Percentiles rank a stretch among this genome's conserved stretches.
phyloP scores from a whole-genome alignment of 2,113 vertebrate genomes.

The Balaenoptera acutorostrata region DNA sequence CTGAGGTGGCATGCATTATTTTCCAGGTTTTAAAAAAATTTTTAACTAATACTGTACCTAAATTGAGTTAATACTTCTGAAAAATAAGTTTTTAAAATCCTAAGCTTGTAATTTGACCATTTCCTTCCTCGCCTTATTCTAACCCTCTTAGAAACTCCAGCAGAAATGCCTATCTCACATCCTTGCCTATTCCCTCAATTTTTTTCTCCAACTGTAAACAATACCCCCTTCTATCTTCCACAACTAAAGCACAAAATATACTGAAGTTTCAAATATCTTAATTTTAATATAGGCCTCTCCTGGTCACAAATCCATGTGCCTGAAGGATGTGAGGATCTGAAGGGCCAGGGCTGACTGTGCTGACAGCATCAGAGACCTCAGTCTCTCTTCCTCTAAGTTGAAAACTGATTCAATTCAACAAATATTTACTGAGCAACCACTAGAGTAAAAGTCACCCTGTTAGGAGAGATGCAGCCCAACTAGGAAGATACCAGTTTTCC shows the following conservation, averaged over 20 bases:
- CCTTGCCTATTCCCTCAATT: neutral
- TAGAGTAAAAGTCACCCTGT: neutral
- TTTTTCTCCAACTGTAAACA: neutral
- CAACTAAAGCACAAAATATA: neutral
- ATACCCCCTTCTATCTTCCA: neutral
- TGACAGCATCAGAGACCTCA: neutral
- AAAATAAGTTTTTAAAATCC: neutral
- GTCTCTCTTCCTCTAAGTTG: neutral
- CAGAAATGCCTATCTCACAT: neutral
- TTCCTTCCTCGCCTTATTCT: neutral
- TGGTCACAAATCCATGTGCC: neutral
- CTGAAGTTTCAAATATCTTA: neutral
- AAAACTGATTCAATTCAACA: neutral
- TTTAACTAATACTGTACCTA: neutral
- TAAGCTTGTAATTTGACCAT: neutral
- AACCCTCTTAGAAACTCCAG: neutral
- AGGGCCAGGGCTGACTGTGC: neutral
- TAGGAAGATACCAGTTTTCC: neutral
- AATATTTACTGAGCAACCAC: neutral
- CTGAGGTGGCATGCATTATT: neutral
- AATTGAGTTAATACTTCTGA: neutral
- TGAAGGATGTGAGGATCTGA: neutral
- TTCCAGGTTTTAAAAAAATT: neutral
- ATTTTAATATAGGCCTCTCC: neutral
- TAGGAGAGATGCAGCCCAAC: neutral